Evolutionary conservation across 2,797 vertebrate species (phyloP).

Genomic region (Neoniphon sammara): DNA sequence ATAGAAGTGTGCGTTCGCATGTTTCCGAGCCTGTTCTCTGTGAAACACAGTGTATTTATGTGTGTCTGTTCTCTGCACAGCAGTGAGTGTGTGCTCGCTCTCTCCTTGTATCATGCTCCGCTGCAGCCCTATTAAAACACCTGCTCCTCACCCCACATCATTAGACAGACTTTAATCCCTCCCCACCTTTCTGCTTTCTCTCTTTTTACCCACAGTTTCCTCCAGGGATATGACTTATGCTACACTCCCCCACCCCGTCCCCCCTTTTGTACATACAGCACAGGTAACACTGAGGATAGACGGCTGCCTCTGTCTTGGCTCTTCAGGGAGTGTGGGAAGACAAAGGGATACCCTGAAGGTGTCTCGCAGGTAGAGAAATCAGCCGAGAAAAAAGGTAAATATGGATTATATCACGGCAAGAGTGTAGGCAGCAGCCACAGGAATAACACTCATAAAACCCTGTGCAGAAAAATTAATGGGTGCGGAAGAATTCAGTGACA

Average conservation of each 20-base stretch:
- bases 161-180: conserved; percentile 70
- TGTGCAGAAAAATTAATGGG: conserved; percentile 25
- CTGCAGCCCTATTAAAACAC: conserved; percentile 24
- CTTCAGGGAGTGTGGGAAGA: too few relatives aligned
- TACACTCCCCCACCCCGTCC: too few relatives aligned
- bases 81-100: conserved; percentile 24
- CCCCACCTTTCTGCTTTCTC: conserved; percentile 28
- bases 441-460: conserved; percentile 45
- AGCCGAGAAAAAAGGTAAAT: background rate
- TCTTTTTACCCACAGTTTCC: too few relatives aligned
- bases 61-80: conserved; percentile 39
- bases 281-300: too few relatives aligned
- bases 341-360: background rate
- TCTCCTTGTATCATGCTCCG: conserved; percentile 44
- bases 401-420: too few relatives aligned
- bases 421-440: conserved; percentile 28
- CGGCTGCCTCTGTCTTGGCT: too few relatives aligned
- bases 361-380: background rate
- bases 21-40: conserved; percentile 38
- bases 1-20: conserved; percentile 17
- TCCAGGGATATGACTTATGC: too few relatives aligned
- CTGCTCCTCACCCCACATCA: conserved; percentile 55
- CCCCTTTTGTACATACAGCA: too few relatives aligned
- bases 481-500: conserved; percentile 14
- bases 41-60: conserved; percentile 47